Evolutionary conservation across 2,888 invertebrate species (phyloP), one percentile per base, ranked within the genome.

Genomic region (Strigamia transsilvanica): DNA sequence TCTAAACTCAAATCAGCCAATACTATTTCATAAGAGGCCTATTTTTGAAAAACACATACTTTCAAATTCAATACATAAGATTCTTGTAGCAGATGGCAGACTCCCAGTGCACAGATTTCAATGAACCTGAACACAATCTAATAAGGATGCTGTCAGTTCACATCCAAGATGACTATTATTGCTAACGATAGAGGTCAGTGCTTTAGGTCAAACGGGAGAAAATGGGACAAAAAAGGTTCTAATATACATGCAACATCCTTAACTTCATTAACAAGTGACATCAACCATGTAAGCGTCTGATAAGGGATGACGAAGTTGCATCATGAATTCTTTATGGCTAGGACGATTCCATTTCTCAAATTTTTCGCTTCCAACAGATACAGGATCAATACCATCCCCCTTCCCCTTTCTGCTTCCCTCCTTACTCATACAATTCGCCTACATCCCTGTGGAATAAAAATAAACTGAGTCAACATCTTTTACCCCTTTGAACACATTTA

Each of bases 111-210:
- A 66, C 27, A 66, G 66, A 66, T 66, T 66, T 66, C 66, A 66
- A 66, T 66, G 66, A 66, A 66, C 66, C 66, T 66, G 66, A 66
- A 66, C 66, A 66, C 66, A 66, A 66, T 66, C 66, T 66, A 66
- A 66, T 66, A 66, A 66, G 66, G 66, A 66, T 66, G 66, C 66
- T 66, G 66, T 66, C 66, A 66, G 66, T 66, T 66, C 66, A 66
- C 66, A 66, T 66, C 66, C 66, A 66, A 66, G 66, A 66, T 66
- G 66, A 66, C 66, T 66, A 66, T 66, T 66, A 66, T 66, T 66
- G 66, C 66, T 66, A 66, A 66, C 66, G 66, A 66, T 66, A 66
- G 66, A 66, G 66, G 66, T 66, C 66, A 66, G 66, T 66, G 66
- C 66, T 66, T 66, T 10, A 27, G 66, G 66, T 66, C 66, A 66